phyloP scores from a whole-genome alignment of 1,140 invertebrate genomes.

The Diachasmimorpha longicaudata region DNA sequence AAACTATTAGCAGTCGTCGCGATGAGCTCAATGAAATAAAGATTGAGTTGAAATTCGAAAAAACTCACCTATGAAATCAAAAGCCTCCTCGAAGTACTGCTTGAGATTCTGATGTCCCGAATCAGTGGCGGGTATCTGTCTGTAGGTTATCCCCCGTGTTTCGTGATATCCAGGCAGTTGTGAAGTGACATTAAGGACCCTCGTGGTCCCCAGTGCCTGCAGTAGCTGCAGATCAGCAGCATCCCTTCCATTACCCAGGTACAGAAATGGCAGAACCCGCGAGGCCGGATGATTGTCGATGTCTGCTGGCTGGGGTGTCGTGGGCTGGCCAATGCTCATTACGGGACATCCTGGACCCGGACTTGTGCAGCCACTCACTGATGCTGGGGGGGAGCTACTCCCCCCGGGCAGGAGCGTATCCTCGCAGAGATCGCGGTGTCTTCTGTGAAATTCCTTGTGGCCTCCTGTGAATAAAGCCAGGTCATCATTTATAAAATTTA shows the following conservation, averaged over 20 bases:
- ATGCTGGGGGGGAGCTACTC: slow-evolving; percentile 31
- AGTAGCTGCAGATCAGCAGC: slow-evolving; percentile 77
- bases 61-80: slow-evolving; percentile 87
- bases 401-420: slow-evolving; percentile 62
- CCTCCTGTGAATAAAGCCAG: slow-evolving; percentile 65
- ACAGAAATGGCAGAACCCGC: slow-evolving; percentile 84
- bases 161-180: slow-evolving; percentile 77
- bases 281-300: slow-evolving; percentile 81
- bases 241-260: slow-evolving; percentile 85
- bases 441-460: slow-evolving; percentile 72
- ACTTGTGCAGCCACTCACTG: slow-evolving; percentile 44
- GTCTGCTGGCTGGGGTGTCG: slow-evolving; percentile 59
- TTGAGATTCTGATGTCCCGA: slow-evolving; percentile 88
- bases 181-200: slow-evolving; percentile 85
- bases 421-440: slow-evolving; percentile 71
- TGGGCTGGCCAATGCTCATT: slow-evolving; percentile 39
- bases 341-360: slow-evolving; percentile 48
- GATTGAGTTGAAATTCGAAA: neutral
- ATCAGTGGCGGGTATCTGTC: slow-evolving; percentile 84
- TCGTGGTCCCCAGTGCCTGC: slow-evolving; percentile 70
- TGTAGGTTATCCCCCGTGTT: slow-evolving; percentile 76
- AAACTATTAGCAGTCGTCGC: no score
- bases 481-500: neutral
- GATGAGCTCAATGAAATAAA: no score
- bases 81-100: slow-evolving; percentile 91